phyloP scores from a whole-genome alignment of 2,797 vertebrate genomes.

The Pipistrellus pygmaeus region DNA sequence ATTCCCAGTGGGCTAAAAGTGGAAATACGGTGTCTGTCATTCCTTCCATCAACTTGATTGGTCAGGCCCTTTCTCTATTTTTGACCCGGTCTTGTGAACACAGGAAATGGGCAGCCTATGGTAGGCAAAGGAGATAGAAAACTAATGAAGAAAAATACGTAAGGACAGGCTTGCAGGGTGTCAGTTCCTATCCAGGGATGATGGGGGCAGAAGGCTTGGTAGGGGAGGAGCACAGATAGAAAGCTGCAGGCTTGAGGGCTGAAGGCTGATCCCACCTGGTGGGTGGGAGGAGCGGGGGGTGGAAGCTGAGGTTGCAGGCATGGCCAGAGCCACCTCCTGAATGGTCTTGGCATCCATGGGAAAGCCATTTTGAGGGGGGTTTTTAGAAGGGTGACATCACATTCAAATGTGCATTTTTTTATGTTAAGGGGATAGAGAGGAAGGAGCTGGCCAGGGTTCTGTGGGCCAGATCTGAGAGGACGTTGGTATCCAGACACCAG shows the following conservation, averaged over 20 bases:
- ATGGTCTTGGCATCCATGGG: background rate
- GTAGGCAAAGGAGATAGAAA: background rate
- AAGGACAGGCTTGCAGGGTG: background rate
- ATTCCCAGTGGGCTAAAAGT: accelerated
- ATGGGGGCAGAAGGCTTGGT: background rate
- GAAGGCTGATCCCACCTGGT: background rate
- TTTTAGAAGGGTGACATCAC: background rate
- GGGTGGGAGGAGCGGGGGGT: accelerated
- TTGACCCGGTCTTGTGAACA: background rate
- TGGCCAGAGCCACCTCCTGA: background rate
- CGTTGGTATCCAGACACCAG: background rate
- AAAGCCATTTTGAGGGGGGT: background rate
- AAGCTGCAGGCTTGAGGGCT: background rate
- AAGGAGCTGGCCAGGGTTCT: background rate
- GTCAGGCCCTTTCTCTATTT: background rate
- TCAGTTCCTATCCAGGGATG: background rate
- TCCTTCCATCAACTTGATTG: accelerated
- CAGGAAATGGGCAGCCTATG: too few relatives aligned
- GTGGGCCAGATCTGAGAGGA: background rate
- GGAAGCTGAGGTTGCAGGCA: background rate
- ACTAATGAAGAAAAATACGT: too few relatives aligned
- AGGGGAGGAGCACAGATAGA: too few relatives aligned
- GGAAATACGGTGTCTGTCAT: background rate
- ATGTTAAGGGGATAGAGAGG: background rate
- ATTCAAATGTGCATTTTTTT: background rate